Evolutionary conservation across 1,140 invertebrate species (phyloP).

Genomic region (Microvelia longipes): DNA sequence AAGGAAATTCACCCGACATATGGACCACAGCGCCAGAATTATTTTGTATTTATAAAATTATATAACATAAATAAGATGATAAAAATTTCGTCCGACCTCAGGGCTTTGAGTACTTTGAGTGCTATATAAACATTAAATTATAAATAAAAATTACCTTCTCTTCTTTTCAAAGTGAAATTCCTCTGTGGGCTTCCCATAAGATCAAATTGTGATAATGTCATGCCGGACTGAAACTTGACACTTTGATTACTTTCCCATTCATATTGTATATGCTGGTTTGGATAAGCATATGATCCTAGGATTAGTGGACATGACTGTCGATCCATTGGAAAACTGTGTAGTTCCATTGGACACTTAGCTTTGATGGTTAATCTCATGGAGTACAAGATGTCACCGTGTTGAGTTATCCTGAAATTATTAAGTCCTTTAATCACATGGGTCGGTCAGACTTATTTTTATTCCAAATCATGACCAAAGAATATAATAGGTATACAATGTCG

Average conservation of each 20-base stretch:
- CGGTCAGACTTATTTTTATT: too few species aligned
- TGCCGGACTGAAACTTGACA: constrained; percentile 72
- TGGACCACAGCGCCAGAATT: too few species aligned
- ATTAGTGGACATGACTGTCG: constrained; percentile 79
- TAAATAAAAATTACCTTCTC: constrained; percentile 58
- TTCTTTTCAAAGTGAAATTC: constrained; percentile 56
- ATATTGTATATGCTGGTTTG: constrained; percentile 72
- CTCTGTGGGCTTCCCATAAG: constrained; percentile 69
- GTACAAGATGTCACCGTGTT: constrained; percentile 82
- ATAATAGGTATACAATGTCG: too few species aligned
- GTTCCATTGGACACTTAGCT: constrained; percentile 92
- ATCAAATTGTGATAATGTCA: constrained; percentile 84
- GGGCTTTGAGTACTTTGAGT: too few species aligned
- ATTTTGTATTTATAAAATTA: too few species aligned
- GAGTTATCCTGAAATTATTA: constrained; percentile 49
- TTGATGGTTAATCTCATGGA: constrained; percentile 94
- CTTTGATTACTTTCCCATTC: constrained; percentile 70
- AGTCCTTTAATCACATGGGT: too few species aligned
- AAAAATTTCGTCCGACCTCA: too few species aligned
- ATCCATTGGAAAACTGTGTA: constrained; percentile 95
- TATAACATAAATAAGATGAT: too few species aligned
- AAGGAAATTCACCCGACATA: too few species aligned
- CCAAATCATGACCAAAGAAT: too few species aligned
- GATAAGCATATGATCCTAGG: constrained; percentile 87
- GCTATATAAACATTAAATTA: too few species aligned